These are phyloP conservation scores for Pachyuromys duprasi DNA, from an alignment of 2,797 vertebrate genomes.

Conservation along the genomic window DNA sequence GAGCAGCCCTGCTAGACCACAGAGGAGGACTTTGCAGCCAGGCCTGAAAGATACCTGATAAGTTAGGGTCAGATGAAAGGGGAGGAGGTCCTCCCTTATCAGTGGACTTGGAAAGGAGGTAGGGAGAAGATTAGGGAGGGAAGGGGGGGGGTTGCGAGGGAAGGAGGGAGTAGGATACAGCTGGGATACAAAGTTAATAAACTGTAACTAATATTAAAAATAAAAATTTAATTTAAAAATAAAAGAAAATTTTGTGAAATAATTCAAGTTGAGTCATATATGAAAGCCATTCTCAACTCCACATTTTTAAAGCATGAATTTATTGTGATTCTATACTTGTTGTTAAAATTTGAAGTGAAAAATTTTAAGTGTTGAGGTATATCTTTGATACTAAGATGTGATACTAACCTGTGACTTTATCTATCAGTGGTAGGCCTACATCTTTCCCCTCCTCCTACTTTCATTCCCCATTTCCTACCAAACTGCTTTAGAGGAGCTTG, in stretches of 20 bases:
- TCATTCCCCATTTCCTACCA: background rate
- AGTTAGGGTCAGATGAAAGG: too few species aligned
- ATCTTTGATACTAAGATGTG: background rate
- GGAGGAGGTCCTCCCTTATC: too few species aligned
- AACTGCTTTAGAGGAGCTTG: background rate
- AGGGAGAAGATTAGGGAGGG: too few species aligned
- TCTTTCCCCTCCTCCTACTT: background rate
- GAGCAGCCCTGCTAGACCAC: too few species aligned
- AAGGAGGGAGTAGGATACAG: too few species aligned
- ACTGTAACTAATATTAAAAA: too few species aligned
- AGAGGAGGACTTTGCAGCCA: too few species aligned
- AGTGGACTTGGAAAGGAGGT: too few species aligned
- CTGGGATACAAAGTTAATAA: too few species aligned
- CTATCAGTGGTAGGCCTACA: background rate
- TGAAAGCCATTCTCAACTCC: background rate
- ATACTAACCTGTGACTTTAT: background rate
- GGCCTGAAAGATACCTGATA: too few species aligned
- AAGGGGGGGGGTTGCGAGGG: too few species aligned
- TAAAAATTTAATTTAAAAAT: too few species aligned
- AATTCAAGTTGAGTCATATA: background rate
- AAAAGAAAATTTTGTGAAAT: background rate
- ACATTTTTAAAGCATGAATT: background rate
- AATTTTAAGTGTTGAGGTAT: background rate
- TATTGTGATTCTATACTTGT: background rate
- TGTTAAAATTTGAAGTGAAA: constrained; percentile 14